phyloP scores from a whole-genome alignment of 2,113 vertebrate species.

The Grus americana region DNA sequence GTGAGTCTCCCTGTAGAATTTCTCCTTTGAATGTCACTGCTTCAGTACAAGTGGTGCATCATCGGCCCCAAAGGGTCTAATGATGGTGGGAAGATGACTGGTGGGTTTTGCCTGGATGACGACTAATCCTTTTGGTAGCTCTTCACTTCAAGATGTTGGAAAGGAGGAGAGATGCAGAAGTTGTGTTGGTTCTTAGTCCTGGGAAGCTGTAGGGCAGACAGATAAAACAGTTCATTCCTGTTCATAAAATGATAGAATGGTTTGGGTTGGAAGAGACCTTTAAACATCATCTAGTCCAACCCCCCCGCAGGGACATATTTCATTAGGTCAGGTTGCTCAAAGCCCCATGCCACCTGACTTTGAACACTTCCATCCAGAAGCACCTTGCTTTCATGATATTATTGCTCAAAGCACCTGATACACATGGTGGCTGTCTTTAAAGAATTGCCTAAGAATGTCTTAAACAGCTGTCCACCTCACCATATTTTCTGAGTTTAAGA shows the following conservation, averaged over 20 bases:
- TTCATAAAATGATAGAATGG: neutral
- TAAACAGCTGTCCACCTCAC: neutral
- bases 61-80: neutral
- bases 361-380: neutral
- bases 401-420: neutral
- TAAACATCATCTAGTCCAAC: neutral
- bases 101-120: neutral
- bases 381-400: neutral
- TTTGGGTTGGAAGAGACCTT: neutral
- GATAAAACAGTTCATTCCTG: neutral
- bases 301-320: neutral
- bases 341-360: neutral
- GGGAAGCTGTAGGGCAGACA: neutral
- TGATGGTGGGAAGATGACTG: neutral
- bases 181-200: neutral
- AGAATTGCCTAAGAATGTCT: neutral
- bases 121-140: neutral
- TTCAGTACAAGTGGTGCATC: neutral
- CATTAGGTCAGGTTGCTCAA: neutral
- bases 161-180: neutral
- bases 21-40: neutral
- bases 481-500: neutral
- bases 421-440: neutral
- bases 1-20: neutral
- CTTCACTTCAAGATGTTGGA: neutral